Conservation (phyloP, 1,140 invertebrate genomes). For the Saccostrea echinata region DNA sequence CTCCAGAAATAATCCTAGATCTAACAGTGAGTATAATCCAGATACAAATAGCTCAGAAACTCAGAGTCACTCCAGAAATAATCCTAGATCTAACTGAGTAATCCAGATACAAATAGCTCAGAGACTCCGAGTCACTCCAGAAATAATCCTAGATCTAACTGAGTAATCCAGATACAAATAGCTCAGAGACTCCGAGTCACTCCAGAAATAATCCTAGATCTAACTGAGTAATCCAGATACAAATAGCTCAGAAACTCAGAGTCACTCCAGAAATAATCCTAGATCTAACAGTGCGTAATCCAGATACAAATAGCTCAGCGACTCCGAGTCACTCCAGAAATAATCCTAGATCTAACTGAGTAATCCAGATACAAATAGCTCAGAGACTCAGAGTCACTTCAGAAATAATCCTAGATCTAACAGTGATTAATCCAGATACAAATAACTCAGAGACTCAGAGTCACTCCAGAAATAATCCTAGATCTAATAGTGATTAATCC, state of each 20-base stretch:
- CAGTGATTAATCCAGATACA: constrained; percentile 79
- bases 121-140: no score
- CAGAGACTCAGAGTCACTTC: no score
- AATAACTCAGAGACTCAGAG: no score
- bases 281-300: constrained; percentile 89
- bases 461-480: constrained; percentile 81
- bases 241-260: no score
- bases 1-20: constrained; percentile 84
- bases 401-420: constrained; percentile 90
- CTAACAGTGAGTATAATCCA: constrained; percentile 87
- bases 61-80: no score
- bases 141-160: constrained; percentile 90
- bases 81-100: constrained; percentile 90
- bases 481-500: constrained; percentile 88
- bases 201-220: constrained; percentile 85
- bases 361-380: constrained; percentile 75
- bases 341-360: constrained; percentile 90
- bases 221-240: constrained; percentile 82
- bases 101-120: constrained; percentile 76
- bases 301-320: constrained; percentile 79
- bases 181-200: constrained; percentile 80
- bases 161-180: constrained; percentile 44
- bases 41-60: constrained; percentile 80
- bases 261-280: constrained; percentile 81
- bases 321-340: no score